These are phyloP conservation scores for Eunapius fragilis DNA, from an alignment of 37 sponge, comb jelly and placozoan species.

Conservation along the genomic window DNA sequence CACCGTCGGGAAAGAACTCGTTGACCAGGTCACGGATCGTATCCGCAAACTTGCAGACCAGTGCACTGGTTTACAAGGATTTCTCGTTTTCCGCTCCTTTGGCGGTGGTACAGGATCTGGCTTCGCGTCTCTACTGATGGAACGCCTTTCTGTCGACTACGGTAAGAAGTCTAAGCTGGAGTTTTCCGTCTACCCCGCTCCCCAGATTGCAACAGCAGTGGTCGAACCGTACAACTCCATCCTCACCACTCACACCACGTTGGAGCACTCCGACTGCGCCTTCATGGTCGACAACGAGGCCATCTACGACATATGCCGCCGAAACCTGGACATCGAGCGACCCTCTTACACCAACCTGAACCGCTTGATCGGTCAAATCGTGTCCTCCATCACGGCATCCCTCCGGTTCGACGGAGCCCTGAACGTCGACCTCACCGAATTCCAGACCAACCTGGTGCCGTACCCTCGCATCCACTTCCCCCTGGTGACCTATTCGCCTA, in stretches of 20 bases:
- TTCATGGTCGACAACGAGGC: slow-evolving; percentile 98
- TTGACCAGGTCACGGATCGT: slow-evolving; percentile 81
- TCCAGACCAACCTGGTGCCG: slow-evolving; percentile 97
- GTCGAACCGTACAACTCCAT: slow-evolving; percentile 96
- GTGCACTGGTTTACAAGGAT: slow-evolving; percentile 87
- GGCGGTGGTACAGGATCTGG: slow-evolving; percentile 96
- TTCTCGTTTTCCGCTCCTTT: slow-evolving; percentile 90
- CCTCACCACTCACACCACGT: slow-evolving; percentile 94
- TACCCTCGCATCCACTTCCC: slow-evolving; percentile 97
- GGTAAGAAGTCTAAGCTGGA: slow-evolving; percentile 96
- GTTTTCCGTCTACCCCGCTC: slow-evolving; percentile 93
- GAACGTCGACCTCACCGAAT: slow-evolving; percentile 94
- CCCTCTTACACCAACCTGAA: slow-evolving; percentile 96
- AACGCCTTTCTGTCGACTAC: slow-evolving; percentile 92
- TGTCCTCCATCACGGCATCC: slow-evolving; percentile 92
- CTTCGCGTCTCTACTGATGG: slow-evolving; percentile 90
- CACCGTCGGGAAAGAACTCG: slow-evolving; percentile 85
- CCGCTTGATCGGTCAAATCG: slow-evolving; percentile 89
- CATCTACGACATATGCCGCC: slow-evolving; percentile 90
- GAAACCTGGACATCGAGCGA: slow-evolving; percentile 92
- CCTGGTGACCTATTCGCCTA: slow-evolving; percentile 90
- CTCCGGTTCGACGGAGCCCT: slow-evolving; percentile 94
- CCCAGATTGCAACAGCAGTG: slow-evolving; percentile 89
- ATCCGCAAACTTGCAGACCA: slow-evolving; percentile 88
- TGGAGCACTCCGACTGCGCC: slow-evolving; percentile 95